Conservation (phyloP, 2,113 vertebrate species). For the Macrotis lagotis region DNA sequence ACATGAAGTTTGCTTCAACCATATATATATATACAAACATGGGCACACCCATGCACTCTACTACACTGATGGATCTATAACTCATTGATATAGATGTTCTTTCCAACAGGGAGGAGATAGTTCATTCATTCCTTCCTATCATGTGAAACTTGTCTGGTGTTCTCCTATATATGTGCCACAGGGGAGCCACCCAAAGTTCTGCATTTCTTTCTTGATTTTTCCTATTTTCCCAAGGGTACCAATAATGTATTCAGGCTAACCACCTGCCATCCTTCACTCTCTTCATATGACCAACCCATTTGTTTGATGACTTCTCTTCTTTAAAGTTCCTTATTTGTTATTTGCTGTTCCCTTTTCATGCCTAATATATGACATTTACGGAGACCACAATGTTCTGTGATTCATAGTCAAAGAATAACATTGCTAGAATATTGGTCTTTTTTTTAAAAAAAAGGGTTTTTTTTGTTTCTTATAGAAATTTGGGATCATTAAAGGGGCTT, state of each 20-base stretch:
- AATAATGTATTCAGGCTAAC: not conserved
- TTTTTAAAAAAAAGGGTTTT: not conserved
- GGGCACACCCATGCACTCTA: not conserved
- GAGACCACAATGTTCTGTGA: not conserved
- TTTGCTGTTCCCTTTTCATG: not conserved
- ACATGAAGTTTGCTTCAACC: not conserved
- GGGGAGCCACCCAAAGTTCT: not conserved
- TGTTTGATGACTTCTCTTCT: constrained; percentile 1
- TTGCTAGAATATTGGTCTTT: not conserved
- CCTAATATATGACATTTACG: not conserved
- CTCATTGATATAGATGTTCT: not conserved
- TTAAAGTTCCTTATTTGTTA: not conserved
- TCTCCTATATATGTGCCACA: not conserved
- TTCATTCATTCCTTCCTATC: not conserved
- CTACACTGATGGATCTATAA: not conserved
- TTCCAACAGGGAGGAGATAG: not conserved
- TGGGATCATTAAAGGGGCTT: not conserved
- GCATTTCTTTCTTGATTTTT: not conserved
- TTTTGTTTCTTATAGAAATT: not conserved
- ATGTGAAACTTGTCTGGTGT: not conserved
- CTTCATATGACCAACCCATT: not conserved
- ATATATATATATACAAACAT: not conserved
- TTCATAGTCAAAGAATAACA: not conserved
- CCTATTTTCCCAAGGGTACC: not conserved
- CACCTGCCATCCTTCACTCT: not conserved